A percentile compares a stretch with the other conserved stretches of the same genome.
Conservation (phyloP, 2,113 vertebrate species). For the Scomber japonicus region DNA sequence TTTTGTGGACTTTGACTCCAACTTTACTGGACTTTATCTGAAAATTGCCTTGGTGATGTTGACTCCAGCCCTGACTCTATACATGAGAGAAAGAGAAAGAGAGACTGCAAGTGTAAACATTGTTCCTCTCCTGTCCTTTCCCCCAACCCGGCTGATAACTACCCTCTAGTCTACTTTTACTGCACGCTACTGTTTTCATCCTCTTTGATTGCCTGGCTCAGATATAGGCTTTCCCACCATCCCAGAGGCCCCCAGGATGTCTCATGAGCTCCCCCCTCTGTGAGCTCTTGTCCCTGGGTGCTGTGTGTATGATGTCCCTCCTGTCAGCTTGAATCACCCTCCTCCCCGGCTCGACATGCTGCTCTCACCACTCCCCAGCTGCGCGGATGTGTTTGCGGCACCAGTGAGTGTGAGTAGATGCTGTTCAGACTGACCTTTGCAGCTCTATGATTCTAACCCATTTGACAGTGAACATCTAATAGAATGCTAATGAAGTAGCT, state of each 20-base stretch:
- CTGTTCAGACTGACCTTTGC: constrained; percentile 76
- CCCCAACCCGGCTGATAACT: constrained; percentile 40
- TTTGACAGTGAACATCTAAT: constrained; percentile 67
- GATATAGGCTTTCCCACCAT: constrained; percentile 67
- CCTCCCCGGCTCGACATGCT: constrained; percentile 50
- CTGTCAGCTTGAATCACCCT: constrained; percentile 66
- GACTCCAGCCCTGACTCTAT: not conserved
- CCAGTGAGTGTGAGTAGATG: constrained; percentile 61
- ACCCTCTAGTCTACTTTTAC: constrained; percentile 47
- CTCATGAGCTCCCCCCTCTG: constrained; percentile 55
- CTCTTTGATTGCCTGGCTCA: constrained; percentile 65
- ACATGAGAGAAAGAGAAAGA: not conserved
- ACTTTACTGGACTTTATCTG: constrained; percentile 12
- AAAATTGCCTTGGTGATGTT: not conserved
- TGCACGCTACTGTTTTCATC: constrained; percentile 46
- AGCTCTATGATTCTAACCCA: constrained; percentile 74
- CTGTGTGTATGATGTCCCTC: constrained; percentile 33
- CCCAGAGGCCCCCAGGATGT: constrained; percentile 52
- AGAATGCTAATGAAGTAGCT: constrained; percentile 75
- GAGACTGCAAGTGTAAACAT: constrained; percentile 53
- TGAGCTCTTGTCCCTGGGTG: constrained; percentile 52
- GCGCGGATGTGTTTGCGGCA: constrained; percentile 56
- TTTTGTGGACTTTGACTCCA: constrained; percentile 19
- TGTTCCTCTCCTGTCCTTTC: constrained; percentile 18
- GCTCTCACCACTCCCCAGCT: constrained; percentile 68